These are phyloP conservation scores for Sander vitreus DNA, from an alignment of 2,113 vertebrate species.

Conservation along the genomic window DNA sequence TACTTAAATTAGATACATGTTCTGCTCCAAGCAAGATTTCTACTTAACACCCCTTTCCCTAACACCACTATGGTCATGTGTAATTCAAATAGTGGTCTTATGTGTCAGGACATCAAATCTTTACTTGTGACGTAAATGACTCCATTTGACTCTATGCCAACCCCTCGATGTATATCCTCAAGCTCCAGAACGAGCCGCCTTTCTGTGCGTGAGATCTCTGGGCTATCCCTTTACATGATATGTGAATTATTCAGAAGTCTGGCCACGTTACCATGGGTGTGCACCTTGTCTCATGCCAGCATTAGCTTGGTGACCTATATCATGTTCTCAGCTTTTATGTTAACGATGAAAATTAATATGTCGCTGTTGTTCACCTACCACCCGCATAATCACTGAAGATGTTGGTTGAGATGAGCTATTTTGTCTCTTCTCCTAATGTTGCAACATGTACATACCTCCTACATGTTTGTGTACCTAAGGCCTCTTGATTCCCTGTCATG, in stretches of 20 bases:
- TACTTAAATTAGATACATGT: too few species aligned
- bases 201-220: constrained; percentile 12
- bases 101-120: background rate
- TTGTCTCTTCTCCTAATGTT: background rate
- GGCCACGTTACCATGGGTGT: constrained; percentile 66
- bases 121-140: background rate
- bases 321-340: constrained; percentile 48
- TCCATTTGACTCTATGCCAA: background rate
- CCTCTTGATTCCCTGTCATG: background rate
- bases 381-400: background rate
- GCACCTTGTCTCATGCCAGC: constrained; percentile 42
- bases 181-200: background rate
- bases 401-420: background rate
- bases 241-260: constrained; percentile 75
- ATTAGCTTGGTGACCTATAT: constrained; percentile 68
- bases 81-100: background rate
- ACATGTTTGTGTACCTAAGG: background rate
- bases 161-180: constrained; percentile 6
- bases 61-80: background rate
- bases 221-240: constrained; percentile 69
- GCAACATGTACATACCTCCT: background rate
- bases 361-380: background rate
- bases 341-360: constrained; percentile 42
- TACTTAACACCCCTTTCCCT: too few species aligned
- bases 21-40: too few species aligned